Conservation (phyloP, 2,888 invertebrate species). For the Leptinotarsa peninsularis region DNA sequence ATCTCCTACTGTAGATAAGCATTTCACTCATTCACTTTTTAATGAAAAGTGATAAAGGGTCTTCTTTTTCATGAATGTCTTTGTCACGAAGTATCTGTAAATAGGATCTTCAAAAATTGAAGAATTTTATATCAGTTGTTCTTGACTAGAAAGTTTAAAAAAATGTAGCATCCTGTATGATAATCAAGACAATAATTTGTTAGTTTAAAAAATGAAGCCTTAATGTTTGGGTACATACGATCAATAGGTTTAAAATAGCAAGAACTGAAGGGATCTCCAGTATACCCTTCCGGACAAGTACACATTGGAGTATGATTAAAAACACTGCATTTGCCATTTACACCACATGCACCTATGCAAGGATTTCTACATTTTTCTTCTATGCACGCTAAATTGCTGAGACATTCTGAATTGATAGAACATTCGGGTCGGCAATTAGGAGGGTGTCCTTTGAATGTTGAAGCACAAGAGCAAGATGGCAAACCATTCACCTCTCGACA, state of each 20-base stretch:
- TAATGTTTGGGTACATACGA: conserved; percentile 5
- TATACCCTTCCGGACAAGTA: conserved; percentile 78
- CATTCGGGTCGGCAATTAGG: conserved; percentile 81
- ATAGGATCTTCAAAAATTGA: too few relatives aligned
- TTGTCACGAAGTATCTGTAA: too few relatives aligned
- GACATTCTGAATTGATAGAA: conserved; percentile 78
- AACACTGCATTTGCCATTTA: conserved; percentile 79
- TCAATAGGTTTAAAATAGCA: conserved; percentile 58
- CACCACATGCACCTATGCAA: conserved; percentile 81
- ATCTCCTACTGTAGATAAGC: too few relatives aligned
- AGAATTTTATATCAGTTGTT: too few relatives aligned
- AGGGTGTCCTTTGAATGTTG: conserved; percentile 76
- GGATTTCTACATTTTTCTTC: conserved; percentile 83
- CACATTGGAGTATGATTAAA: conserved; percentile 83
- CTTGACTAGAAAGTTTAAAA: too few relatives aligned
- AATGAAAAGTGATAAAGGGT: too few relatives aligned
- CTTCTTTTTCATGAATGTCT: too few relatives aligned
- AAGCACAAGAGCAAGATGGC: conserved; percentile 75
- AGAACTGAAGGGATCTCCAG: conserved; percentile 71
- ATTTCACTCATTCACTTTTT: too few relatives aligned
- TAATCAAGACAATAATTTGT: too few relatives aligned
- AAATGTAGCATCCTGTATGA: too few relatives aligned
- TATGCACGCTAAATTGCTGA: conserved; percentile 79
- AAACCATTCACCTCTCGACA: conserved; percentile 74
- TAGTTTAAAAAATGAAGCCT: neutral